Percentiles rank a stretch among this genome's conserved stretches.
Conservation (phyloP, 2,888 invertebrate genomes). For the Iselma pallidipennis region DNA sequence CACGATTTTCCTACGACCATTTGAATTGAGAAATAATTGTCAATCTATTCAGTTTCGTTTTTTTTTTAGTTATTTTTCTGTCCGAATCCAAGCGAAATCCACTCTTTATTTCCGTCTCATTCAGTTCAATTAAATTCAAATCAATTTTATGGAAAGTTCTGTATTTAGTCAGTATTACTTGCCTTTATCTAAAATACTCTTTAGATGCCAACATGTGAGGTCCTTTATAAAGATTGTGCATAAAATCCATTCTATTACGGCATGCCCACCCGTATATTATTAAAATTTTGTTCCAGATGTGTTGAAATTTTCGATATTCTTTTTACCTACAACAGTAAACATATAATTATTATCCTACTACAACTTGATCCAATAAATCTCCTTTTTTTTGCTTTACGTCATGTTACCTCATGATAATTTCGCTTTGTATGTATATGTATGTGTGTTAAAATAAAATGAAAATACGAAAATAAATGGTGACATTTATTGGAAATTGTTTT, state of each 20-base stretch:
- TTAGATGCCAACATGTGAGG: not conserved
- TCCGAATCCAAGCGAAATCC: no score
- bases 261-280: not conserved
- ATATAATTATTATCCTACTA: not conserved
- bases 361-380: not conserved
- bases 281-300: not conserved
- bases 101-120: no score
- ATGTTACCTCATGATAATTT: not conserved
- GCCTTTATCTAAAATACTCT: no score
- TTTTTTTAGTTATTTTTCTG: no score
- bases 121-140: no score
- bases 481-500: conserved; percentile 14
- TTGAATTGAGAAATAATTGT: not conserved
- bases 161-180: no score
- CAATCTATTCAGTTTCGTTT: no score
- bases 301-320: not conserved
- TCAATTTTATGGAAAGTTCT: no score
- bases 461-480: not conserved
- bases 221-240: not conserved
- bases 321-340: not conserved
- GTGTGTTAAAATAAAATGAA: not conserved
- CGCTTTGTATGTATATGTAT: not conserved
- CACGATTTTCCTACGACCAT: no score
- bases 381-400: not conserved
- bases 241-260: not conserved